These are phyloP conservation scores for Malacoraja senta DNA, from an alignment of 2,797 vertebrate genomes.

Conservation along the genomic window DNA sequence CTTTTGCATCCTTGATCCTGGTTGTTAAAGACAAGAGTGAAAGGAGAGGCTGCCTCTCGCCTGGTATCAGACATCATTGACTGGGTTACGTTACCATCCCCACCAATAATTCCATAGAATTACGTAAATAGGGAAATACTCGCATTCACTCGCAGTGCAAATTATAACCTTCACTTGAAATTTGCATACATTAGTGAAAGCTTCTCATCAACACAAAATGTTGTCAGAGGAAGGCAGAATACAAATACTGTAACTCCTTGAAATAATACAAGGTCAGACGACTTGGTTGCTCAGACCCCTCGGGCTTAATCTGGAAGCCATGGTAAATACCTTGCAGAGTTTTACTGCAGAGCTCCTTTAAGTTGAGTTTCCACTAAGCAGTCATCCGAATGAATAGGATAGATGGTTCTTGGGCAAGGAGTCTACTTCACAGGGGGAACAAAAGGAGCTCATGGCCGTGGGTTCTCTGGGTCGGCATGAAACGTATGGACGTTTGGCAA, in stretches of 20 bases:
- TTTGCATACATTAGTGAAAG: background rate
- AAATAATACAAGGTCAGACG: background rate
- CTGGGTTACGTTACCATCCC: background rate
- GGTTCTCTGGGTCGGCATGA: too few species aligned
- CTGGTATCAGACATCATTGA: constrained; percentile 7
- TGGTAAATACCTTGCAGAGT: too few species aligned
- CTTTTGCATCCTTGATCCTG: constrained; percentile 36
- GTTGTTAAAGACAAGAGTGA: constrained; percentile 30
- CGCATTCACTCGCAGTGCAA: background rate
- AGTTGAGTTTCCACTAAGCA: too few species aligned
- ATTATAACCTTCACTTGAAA: background rate
- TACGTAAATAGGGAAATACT: background rate
- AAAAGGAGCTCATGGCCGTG: too few species aligned
- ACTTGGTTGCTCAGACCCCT: background rate
- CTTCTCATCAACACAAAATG: background rate
- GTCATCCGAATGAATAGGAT: too few species aligned
- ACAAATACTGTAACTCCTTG: too few species aligned
- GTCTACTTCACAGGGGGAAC: too few species aligned
- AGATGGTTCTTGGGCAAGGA: too few species aligned
- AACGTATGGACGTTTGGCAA: too few species aligned
- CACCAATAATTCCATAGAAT: background rate
- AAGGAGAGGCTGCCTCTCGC: background rate
- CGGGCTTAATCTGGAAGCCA: too few species aligned
- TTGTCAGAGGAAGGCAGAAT: background rate
- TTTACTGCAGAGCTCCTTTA: too few species aligned